Percentiles rank a stretch among this genome's conserved stretches.
These are phyloP conservation scores for Tichodroma muraria DNA, from an alignment of 2,113 vertebrate genomes.

Conservation along the genomic window DNA sequence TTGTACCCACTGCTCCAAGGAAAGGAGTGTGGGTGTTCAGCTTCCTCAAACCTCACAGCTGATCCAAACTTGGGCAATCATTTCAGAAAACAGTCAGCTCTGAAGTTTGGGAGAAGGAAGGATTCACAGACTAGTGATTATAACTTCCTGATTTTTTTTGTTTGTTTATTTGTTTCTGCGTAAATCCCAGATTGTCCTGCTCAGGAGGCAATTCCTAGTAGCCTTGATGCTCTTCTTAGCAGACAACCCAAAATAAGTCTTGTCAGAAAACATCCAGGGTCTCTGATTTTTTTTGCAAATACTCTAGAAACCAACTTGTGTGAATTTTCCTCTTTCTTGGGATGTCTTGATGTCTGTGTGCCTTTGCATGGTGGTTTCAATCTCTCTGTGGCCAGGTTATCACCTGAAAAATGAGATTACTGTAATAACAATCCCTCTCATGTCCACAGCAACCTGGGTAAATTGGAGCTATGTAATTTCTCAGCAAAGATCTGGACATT, in stretches of 20 bases:
- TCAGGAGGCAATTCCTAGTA: not conserved
- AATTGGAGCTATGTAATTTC: not conserved
- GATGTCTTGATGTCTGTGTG: not conserved
- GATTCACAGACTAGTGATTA: not conserved
- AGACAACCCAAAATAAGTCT: not conserved
- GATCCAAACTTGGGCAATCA: not conserved
- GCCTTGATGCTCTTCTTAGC: not conserved
- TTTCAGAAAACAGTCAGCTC: not conserved
- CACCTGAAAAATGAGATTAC: not conserved
- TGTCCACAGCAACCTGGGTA: not conserved
- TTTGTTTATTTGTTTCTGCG: not conserved
- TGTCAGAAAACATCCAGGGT: not conserved
- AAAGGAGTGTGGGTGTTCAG: not conserved
- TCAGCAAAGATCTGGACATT: not conserved
- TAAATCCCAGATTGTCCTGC: not conserved
- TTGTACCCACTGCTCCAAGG: accelerated
- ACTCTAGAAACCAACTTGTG: not conserved
- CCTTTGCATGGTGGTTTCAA: not conserved
- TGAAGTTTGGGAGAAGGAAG: not conserved
- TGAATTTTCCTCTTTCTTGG: not conserved
- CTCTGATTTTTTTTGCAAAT: not conserved
- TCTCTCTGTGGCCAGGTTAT: not conserved
- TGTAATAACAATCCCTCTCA: not conserved
- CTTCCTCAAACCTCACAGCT: not conserved
- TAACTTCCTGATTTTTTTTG: not conserved